Base-by-base conservation (phyloP, 2,113 vertebrate species). In the Equus quagga region DNA sequence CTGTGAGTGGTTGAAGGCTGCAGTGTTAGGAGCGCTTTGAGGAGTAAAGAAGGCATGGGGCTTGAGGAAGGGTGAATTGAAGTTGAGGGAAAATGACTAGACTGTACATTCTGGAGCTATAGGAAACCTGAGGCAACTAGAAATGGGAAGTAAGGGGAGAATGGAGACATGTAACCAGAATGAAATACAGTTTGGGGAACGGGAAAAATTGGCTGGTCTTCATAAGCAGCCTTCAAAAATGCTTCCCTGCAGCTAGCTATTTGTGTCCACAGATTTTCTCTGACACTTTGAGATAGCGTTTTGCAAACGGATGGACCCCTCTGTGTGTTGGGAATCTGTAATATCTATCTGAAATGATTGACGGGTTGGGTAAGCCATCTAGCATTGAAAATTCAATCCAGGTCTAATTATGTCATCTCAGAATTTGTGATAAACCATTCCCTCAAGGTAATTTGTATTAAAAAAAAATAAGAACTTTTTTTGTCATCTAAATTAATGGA, bases 261-360 rank as follows among this genome's bases (percentile, higher is more conserved):
- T 84, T 60, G 21, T 49, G 41, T 67, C 76, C 54, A 56, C 46
- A 93, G 31, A 69, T 78, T 33, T 41, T 96, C 75, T 76, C 49
- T 73, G 64, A 75, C 84, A 26, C 17, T 11, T 81, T 89, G 64
- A 93, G 44, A 26, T 65, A 94, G 82, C 17, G 44, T 92, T 89
- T 97, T 97, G 80, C 54, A 86, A 97, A 54, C 23, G 65, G 49
- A 80, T 78, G 82, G n/a, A 31, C 17, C 41, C n/a, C 78, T 69
- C 44, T n/a, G 0, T 91, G 33, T 89, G 6, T n/a, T 81, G 49
- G 21, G 56, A 95, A 84, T 80, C 64, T 82, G 33, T 89, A 69
- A 24, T 62, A 23, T 26, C 23, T 7, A 4, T 84, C 72, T 58
- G 44, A 82, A 86, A 54, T 96, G 89, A 88, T 69, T 41, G 10